Base-by-base conservation (phyloP, 2,797 vertebrate species). In the Lacerta bilineata region DNA sequence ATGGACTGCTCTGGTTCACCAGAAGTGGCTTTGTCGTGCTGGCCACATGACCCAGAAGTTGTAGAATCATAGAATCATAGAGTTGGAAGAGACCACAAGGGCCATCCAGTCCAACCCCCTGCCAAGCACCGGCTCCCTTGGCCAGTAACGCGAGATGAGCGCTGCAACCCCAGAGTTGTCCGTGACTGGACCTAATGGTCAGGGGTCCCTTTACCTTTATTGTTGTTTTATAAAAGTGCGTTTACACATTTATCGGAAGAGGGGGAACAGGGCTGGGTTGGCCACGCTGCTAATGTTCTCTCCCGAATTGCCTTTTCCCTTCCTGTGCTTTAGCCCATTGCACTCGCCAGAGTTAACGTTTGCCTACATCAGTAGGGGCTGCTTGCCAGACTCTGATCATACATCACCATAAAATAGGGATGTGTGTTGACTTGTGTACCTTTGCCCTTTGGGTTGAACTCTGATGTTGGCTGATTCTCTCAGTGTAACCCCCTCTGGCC, bases 401-500 rank as follows among this genome's bases (percentile, higher is more conserved):
- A 9, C n/a, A 43, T 80, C 20, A 39, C 20, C 9, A 76, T 25
- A 46, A 81, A 83, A 77, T 10, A 76, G 39, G 46, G 50, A 13
- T 85, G 71, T 50, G 3, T 74, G 69, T 25, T 71, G 39, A 74
- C 66, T 89, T 81, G 20, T 23, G 36, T n/a, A 55, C n/a, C 33
- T 85, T 89, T 41, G 33, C 41, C 66, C 71, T 82, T 85, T 89
- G n/a, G 36, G 36, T 59, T 80, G 68, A 85, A 89, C 4, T 15
- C 55, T 41, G 59, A 25, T 88, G 64, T 55, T 17, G 39, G 55
- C 74, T 75, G 29, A 85, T 46, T 80, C 5, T 89, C 59, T 64
- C 43, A 27, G 9, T 68, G 41, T 23, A 83, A 83, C 7, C 27
- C 36, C 72, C 36, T 39, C 33, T 81, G 75, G 77, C 27, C 59